phyloP scores from a whole-genome alignment of 92 coral and sea anemone species.

The Hydrozoanthus gracilis region DNA sequence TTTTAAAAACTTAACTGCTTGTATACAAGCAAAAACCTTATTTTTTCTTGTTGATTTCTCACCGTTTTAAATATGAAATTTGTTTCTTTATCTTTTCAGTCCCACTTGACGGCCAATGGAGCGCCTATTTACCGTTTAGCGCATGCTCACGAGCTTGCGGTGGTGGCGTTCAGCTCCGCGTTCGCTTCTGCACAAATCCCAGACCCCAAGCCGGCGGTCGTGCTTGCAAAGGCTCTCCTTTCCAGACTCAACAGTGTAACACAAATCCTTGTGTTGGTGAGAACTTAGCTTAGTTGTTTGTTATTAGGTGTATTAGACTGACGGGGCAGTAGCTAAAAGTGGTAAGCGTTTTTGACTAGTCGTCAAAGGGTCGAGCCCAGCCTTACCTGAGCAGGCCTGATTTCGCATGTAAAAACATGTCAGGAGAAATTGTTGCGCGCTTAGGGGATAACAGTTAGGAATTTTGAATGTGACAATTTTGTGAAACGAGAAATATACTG shows the following conservation, averaged over 20 bases:
- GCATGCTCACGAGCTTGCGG: constrained; percentile 11
- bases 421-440: not conserved
- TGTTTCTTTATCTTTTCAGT: not conserved
- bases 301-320: not conserved
- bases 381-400: not conserved
- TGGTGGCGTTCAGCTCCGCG: not conserved
- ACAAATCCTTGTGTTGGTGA: constrained; percentile 1
- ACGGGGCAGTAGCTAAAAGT: not conserved
- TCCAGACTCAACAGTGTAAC: constrained; percentile 29
- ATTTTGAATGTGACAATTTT: too few species aligned
- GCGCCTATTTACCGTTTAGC: not conserved
- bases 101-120: not conserved
- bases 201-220: constrained; percentile 43
- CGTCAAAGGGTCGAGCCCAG: not conserved
- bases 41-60: not conserved
- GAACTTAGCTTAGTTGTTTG: not conserved
- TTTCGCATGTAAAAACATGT: not conserved
- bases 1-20: too few species aligned
- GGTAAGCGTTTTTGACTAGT: not conserved
- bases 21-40: too few species aligned
- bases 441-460: too few species aligned
- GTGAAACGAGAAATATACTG: too few species aligned
- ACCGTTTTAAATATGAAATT: not conserved
- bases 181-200: constrained; percentile 41
- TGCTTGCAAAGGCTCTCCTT: constrained; percentile 39